Percentiles rank a stretch among this genome's conserved stretches.
phyloP scores from a whole-genome alignment of 1,140 invertebrate species.

The Papilio aristodemus region DNA sequence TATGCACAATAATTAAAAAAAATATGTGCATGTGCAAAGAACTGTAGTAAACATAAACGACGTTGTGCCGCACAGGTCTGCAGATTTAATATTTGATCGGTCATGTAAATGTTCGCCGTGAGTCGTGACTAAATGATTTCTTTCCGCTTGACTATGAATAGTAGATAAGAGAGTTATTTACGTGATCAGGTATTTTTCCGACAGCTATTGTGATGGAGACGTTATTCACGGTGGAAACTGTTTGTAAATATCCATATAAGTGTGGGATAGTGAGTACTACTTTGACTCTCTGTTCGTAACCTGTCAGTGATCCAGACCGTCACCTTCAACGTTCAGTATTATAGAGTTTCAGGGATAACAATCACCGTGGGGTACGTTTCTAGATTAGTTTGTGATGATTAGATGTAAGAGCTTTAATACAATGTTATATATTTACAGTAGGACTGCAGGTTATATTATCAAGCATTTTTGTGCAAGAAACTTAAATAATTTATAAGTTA shows the following conservation, averaged over 20 bases:
- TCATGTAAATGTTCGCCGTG: neutral
- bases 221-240: neutral
- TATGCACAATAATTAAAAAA: neutral
- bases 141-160: conserved; percentile 16
- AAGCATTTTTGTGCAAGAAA: too few species aligned
- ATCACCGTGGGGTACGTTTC: too few species aligned
- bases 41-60: neutral
- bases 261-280: neutral
- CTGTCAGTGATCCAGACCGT: too few species aligned
- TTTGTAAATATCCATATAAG: neutral
- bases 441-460: too few species aligned
- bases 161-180: conserved; percentile 15
- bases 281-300: too few species aligned
- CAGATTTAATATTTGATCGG: neutral
- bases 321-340: too few species aligned
- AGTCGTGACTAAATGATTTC: conserved; percentile 11
- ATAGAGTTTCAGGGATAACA: too few species aligned
- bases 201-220: neutral
- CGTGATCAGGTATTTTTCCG: conserved; percentile 10
- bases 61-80: neutral
- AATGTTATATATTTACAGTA: too few species aligned
- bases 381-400: too few species aligned
- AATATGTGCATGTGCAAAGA: too few species aligned
- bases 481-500: neutral
- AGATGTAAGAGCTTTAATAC: too few species aligned